phyloP scores from a whole-genome alignment of 2,113 vertebrate species.

The Crotalus tigris region DNA sequence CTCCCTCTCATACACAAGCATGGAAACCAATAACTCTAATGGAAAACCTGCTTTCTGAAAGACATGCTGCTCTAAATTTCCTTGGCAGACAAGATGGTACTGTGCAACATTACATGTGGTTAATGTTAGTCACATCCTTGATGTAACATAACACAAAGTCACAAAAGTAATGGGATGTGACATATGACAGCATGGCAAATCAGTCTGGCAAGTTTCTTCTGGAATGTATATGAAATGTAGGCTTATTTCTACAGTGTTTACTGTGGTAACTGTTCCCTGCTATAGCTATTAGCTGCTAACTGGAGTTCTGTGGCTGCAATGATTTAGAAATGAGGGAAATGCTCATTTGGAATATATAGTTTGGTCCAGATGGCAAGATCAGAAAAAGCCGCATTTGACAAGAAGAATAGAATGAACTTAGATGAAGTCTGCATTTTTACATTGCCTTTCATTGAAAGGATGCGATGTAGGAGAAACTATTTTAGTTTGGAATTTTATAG shows the following conservation, averaged over 20 bases:
- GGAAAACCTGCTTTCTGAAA: slow-evolving; percentile 68
- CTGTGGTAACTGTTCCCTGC: slow-evolving; percentile 39
- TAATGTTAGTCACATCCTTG: slow-evolving; percentile 73
- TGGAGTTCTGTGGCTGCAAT: background rate
- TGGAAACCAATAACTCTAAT: slow-evolving; percentile 62
- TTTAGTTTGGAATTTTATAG: background rate
- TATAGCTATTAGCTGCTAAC: slow-evolving; percentile 31
- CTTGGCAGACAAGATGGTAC: slow-evolving; percentile 59
- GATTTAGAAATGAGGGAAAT: slow-evolving; percentile 12
- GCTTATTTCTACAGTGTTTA: slow-evolving; percentile 53
- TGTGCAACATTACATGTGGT: slow-evolving; percentile 68
- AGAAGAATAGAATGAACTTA: background rate
- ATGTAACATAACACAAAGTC: slow-evolving; percentile 67
- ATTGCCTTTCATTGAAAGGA: slow-evolving; percentile 10
- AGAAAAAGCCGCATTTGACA: background rate
- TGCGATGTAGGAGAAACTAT: slow-evolving; percentile 21
- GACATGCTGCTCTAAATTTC: slow-evolving; percentile 69
- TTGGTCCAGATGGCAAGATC: slow-evolving; percentile 23
- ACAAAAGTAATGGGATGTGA: slow-evolving; percentile 70
- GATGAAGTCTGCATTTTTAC: background rate
- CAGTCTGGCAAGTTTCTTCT: slow-evolving; percentile 54
- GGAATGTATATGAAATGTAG: slow-evolving; percentile 1
- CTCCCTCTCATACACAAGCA: slow-evolving; percentile 19
- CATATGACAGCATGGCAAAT: slow-evolving; percentile 62
- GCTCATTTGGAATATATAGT: background rate